Percentiles rank a stretch among this genome's conserved stretches.
Evolutionary conservation across 2,888 invertebrate species (phyloP).

Genomic region (Allacma fusca): DNA sequence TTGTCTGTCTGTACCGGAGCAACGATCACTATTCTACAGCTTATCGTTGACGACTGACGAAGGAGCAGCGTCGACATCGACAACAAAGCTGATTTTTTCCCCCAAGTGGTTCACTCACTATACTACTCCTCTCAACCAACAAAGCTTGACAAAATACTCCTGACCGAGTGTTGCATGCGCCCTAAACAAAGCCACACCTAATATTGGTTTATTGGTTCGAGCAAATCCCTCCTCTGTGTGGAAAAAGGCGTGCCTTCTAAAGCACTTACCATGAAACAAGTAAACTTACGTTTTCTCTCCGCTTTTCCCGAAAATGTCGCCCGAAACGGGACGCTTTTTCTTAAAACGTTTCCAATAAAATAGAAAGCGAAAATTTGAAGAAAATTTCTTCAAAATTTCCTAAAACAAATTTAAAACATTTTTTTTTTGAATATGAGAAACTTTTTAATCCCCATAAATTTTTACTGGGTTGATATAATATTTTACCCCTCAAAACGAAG

Average conservation of each 20-base stretch:
- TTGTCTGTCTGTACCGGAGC: background rate
- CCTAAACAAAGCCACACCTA: constrained; percentile 61
- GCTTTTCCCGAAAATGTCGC: too few relatives aligned
- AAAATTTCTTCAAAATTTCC: too few relatives aligned
- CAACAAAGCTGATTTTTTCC: constrained; percentile 17
- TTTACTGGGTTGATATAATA: too few relatives aligned
- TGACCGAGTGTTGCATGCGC: constrained; percentile 54
- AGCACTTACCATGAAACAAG: background rate
- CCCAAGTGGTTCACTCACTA: background rate
- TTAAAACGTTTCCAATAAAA: too few relatives aligned
- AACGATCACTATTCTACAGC: constrained; percentile 8
- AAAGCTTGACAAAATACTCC: constrained; percentile 14
- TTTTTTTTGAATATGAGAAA: too few relatives aligned
- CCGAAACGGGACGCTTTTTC: too few relatives aligned
- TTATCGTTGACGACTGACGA: constrained; percentile 13
- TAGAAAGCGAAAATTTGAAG: too few relatives aligned
- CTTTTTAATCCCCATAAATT: too few relatives aligned
- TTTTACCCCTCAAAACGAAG: too few relatives aligned
- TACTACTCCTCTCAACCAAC: constrained; percentile 3
- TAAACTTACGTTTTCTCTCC: background rate
- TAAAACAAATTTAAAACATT: too few relatives aligned
- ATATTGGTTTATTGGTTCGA: constrained; percentile 61
- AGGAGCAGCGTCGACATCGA: background rate
- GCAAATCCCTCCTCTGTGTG: constrained; percentile 57
- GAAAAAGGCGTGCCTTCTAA: constrained; percentile 53